Evolutionary conservation across 1,140 invertebrate genomes (phyloP).

Genomic region (Drosophila mayri): DNA sequence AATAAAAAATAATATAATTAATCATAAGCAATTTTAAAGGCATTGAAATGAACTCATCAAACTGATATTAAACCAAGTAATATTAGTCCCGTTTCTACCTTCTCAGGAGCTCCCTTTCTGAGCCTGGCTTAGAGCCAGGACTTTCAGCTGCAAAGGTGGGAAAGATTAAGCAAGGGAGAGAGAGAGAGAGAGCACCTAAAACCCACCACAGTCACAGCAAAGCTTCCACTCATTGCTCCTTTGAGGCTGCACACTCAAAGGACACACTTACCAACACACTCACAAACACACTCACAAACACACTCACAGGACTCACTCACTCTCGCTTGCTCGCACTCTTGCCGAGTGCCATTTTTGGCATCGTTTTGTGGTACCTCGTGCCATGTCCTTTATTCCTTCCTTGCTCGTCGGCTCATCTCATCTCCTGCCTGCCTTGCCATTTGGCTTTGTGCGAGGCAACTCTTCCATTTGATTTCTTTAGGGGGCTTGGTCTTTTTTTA

Average conservation of each 20-base stretch:
- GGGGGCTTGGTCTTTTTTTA: constrained; percentile 32
- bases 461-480: constrained; percentile 81
- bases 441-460: constrained; percentile 57
- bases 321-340: neutral
- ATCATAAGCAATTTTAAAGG: too few species aligned
- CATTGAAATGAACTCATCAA: neutral
- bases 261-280: neutral
- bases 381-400: constrained; percentile 21
- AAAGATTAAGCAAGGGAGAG: neutral
- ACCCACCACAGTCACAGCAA: constrained; percentile 30
- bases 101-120: neutral
- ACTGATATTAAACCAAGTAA: neutral
- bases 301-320: constrained; percentile 5
- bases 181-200: neutral
- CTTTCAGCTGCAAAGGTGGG: neutral
- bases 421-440: constrained; percentile 12
- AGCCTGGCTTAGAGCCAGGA: constrained; percentile 15
- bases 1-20: too few species aligned
- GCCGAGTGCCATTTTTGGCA: constrained; percentile 14
- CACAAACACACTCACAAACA: constrained; percentile 5
- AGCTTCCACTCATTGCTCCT: constrained; percentile 35
- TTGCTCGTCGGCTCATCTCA: constrained; percentile 25
- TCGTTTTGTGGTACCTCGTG: constrained; percentile 6
- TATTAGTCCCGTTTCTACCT: neutral
- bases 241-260: constrained; percentile 14